Evolutionary conservation across 2,113 vertebrate genomes (phyloP).

Genomic region (Peucedramus taeniatus): DNA sequence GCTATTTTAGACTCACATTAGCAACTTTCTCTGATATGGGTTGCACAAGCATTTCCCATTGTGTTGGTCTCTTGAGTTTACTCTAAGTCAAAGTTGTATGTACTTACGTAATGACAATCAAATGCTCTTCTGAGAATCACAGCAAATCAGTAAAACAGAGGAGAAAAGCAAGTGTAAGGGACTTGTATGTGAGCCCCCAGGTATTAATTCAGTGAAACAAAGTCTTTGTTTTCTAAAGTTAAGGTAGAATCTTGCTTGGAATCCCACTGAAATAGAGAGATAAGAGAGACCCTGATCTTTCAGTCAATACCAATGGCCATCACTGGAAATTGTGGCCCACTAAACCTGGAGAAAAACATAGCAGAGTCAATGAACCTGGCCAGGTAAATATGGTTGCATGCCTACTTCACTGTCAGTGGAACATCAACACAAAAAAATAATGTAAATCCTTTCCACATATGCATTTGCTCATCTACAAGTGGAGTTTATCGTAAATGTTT

Average conservation of each 20-base stretch:
- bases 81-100: neutral
- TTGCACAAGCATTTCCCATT: neutral
- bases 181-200: neutral
- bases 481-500: neutral
- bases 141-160: neutral
- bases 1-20: neutral
- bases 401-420: neutral
- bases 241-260: neutral
- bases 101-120: neutral
- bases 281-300: neutral
- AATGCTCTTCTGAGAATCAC: neutral
- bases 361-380: neutral
- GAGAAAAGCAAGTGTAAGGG: neutral
- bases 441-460: neutral
- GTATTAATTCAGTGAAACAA: neutral
- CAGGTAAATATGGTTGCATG: neutral
- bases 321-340: neutral
- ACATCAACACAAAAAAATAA: neutral
- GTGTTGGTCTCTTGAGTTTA: neutral
- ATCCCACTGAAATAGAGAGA: neutral
- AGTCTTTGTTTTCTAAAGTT: neutral
- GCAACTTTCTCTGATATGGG: neutral
- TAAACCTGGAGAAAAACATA: fast-evolving
- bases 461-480: neutral
- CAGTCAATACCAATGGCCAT: neutral